These are phyloP conservation scores for Brenthis daphne DNA, from an alignment of 2,888 invertebrate species.

Conservation along the genomic window DNA sequence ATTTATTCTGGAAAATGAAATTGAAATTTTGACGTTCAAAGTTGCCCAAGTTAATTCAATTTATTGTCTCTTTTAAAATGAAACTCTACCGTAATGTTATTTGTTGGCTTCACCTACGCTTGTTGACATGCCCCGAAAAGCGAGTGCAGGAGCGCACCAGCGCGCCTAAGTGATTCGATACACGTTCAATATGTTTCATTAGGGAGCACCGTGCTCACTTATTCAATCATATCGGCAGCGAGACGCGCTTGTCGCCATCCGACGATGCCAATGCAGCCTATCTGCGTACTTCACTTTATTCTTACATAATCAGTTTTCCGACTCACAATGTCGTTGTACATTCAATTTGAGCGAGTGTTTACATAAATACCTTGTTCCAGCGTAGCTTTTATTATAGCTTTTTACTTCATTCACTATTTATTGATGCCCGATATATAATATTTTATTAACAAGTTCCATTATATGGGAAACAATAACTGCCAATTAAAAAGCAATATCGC, in stretches of 20 bases:
- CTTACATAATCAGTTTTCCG: constrained; percentile 72
- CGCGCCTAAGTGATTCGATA: constrained; percentile 80
- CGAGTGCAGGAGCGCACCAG: constrained; percentile 73
- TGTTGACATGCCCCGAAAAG: constrained; percentile 71
- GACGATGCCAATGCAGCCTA: constrained; percentile 53
- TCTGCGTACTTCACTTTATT: constrained; percentile 63
- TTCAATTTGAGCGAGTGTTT: constrained; percentile 58
- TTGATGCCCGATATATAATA: not conserved
- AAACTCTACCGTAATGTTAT: constrained; percentile 73
- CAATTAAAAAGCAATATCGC: constrained; percentile 45
- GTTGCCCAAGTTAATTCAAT: constrained; percentile 76
- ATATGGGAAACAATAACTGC: constrained; percentile 18
- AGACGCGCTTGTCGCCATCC: constrained; percentile 53
- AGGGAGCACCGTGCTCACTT: constrained; percentile 72
- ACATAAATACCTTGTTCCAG: constrained; percentile 46
- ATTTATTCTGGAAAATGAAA: constrained; percentile 73
- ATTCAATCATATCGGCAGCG: constrained; percentile 77
- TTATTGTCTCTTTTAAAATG: constrained; percentile 78
- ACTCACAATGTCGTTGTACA: constrained; percentile 47
- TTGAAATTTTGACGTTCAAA: constrained; percentile 74
- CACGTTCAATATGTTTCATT: constrained; percentile 82
- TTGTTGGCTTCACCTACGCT: constrained; percentile 76
- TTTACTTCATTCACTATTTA: constrained; percentile 18
- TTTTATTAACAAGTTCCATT: constrained; percentile 4
- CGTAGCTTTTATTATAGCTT: constrained; percentile 40